Conservation (phyloP, 2,888 invertebrate genomes). For the Phlogophora meticulosa region DNA sequence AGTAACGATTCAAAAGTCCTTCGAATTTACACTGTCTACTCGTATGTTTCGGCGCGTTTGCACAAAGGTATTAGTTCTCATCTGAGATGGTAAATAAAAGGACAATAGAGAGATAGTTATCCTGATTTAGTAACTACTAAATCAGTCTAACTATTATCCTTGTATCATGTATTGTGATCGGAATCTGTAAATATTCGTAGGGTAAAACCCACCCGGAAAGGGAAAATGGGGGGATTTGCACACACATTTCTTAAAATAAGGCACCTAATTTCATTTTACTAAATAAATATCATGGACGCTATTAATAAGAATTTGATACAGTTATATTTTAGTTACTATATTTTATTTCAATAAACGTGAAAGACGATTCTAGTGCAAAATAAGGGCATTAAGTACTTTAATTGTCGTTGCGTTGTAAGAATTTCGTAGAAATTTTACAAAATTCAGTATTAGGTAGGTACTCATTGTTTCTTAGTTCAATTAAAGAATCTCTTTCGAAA, state of each 20-base stretch:
- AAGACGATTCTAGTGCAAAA: slow-evolving; percentile 22
- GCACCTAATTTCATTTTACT: slow-evolving; percentile 12
- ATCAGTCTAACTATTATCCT: no score
- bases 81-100: no score
- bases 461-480: neutral
- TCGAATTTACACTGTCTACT: no score
- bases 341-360: neutral
- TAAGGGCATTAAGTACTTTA: neutral
- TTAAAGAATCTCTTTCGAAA: slow-evolving; percentile 26
- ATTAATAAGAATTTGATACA: neutral
- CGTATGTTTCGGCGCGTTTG: no score
- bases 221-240: slow-evolving; percentile 1
- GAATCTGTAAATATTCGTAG: neutral
- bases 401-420: neutral
- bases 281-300: neutral
- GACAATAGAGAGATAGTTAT: no score
- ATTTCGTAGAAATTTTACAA: neutral
- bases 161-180: neutral
- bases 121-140: no score
- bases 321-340: neutral
- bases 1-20: no score
- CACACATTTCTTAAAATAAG: neutral
- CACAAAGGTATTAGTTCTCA: no score
- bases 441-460: slow-evolving; percentile 40
- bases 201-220: neutral